Evolutionary conservation across 2,888 invertebrate genomes (phyloP), one percentile per base, ranked within the genome.

Genomic region (Drosophila barbarae): DNA sequence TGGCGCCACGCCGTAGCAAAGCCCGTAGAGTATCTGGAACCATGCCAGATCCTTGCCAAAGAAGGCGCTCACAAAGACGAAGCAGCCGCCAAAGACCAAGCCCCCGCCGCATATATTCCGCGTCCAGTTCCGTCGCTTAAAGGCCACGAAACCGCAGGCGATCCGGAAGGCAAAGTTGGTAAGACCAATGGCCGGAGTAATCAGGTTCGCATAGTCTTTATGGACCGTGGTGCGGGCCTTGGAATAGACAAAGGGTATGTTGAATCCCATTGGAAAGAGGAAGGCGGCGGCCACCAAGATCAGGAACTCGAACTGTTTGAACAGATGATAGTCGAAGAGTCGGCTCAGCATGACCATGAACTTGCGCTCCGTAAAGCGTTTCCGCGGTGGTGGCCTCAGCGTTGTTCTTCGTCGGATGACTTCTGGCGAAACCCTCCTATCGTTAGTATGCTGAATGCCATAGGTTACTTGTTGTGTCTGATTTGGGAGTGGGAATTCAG

Each of bases 161-260:
- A 85, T 77, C 6, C 88, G 77, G 9, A 76, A 88, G 2, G 93
- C 74, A 0, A 94, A 93, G 87, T 95, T 96, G 21, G 94, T 91
- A 18, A 94, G 90, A 4, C 96, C 96, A 71, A 96, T 92, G 7
- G 93, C 89, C 3, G 86, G 84, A 4, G 81, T 58, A 15, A 86
- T 73, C 15, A 73, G 23, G 1, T 44, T 53, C 0, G 76, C 71
- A 26, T 76, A 72, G 0, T 73, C 18, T 0, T 1, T 0, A 0
- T 73, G 72, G 28, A 92, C 90, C 1, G 86, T 81, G 1, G 93
- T 92, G 69, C 93, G 89, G 6, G 26, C 46, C 44, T 71, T 82
- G 5, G 94, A 90, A 83, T 93, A 95, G 72, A 94, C 91, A 87
- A 93, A 96, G 0, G 95, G 95, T n/a, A 94, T 93, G 85, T 94